Evolutionary conservation across 2,113 vertebrate genomes (phyloP).

Genomic region (Penelope pileata): DNA sequence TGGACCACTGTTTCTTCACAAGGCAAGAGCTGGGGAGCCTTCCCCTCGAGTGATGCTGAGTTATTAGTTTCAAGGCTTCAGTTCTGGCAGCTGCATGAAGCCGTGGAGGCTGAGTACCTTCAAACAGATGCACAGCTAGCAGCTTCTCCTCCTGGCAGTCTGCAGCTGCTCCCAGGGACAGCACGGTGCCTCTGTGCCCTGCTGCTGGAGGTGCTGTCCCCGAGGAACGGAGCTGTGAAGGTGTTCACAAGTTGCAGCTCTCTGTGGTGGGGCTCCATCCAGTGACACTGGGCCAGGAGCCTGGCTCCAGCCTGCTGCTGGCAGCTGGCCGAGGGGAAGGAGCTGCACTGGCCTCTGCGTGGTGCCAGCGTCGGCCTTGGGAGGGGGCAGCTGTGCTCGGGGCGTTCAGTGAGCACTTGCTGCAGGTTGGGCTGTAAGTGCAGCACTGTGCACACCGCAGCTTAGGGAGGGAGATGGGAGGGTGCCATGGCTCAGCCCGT

Average conservation of each 20-base stretch:
- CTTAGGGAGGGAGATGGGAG: not conserved
- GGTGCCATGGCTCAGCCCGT: not conserved
- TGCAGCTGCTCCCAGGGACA: not conserved
- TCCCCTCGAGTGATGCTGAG: no score
- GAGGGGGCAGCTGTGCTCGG: not conserved
- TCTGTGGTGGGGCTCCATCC: no score
- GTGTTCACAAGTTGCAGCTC: not conserved
- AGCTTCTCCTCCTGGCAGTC: not conserved
- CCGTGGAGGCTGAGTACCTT: accelerated
- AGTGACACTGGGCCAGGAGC: no score
- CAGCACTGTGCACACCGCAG: not conserved
- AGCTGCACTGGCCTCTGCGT: not conserved
- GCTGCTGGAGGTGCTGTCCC: not conserved
- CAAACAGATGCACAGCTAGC: not conserved
- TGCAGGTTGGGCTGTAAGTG: not conserved
- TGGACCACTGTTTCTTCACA: not conserved
- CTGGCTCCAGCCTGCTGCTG: not conserved
- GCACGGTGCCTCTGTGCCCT: not conserved
- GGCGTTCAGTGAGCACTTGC: not conserved
- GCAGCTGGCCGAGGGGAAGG: not conserved
- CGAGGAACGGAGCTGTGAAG: not conserved
- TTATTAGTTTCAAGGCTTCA: not conserved
- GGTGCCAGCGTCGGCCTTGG: not conserved
- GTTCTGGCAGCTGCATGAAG: not conserved
- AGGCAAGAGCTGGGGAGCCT: not conserved